These are phyloP conservation scores for Alethe castanea DNA, from an alignment of 2,113 vertebrate species.

Conservation along the genomic window DNA sequence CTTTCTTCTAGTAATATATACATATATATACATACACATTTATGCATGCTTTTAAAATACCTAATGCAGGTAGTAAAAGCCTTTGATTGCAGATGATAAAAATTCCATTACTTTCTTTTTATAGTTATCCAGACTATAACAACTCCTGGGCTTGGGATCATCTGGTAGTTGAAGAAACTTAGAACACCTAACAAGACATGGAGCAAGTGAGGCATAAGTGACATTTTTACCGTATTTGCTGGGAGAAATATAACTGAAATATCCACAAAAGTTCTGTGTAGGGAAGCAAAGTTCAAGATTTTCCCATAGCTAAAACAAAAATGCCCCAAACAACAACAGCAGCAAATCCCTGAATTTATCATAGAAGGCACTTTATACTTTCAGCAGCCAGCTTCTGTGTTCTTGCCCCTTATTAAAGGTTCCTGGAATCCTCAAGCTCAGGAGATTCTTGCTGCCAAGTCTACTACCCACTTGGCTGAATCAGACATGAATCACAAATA, in stretches of 20 bases:
- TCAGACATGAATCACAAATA: conserved; percentile 51
- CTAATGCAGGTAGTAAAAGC: neutral
- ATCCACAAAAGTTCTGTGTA: neutral
- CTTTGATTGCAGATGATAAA: neutral
- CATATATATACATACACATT: neutral
- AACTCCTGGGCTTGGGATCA: neutral
- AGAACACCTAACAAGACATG: neutral
- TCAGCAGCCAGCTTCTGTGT: neutral
- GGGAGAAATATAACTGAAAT: neutral
- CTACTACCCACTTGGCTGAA: conserved; percentile 49
- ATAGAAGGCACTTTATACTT: neutral
- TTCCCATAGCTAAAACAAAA: neutral
- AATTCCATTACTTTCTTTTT: neutral
- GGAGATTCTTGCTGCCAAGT: conserved; percentile 21
- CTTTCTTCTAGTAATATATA: neutral
- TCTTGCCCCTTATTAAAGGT: conserved; percentile 12
- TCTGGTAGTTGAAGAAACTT: neutral
- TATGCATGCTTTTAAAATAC: neutral
- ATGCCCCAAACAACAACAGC: neutral
- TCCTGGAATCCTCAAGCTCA: conserved; percentile 13
- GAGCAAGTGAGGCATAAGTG: neutral
- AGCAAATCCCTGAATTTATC: neutral
- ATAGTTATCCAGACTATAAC: neutral
- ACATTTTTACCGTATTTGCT: neutral
- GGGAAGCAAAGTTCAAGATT: neutral